Evolutionary conservation across 1,140 invertebrate genomes (phyloP), one percentile per base, ranked within the genome.

Genomic region (Pinna nobilis): DNA sequence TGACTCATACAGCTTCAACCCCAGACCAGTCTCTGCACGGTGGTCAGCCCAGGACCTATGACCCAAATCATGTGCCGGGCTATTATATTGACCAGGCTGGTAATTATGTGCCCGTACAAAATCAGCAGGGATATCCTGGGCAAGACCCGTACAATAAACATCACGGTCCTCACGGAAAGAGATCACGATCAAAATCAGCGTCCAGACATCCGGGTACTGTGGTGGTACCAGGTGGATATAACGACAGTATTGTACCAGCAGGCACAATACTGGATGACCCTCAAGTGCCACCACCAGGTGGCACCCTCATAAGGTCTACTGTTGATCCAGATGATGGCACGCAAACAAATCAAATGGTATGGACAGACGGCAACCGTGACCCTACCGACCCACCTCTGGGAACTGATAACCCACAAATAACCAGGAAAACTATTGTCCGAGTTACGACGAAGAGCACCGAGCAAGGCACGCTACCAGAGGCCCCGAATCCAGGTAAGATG

Each of bases 361-460:
- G 83, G 83, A 78, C 75, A 47, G 83, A 83, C 63, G 74, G 57
- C 2, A 78, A 78, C 32, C 74, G 74, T 41, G 81, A 84, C 50
- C 79, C 81, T 6, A 80, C 79, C 7, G 83, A 84, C 30, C 71
- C 68, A 18, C 67, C 47, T 23, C 66, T 59, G 11, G 72, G 72
- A 33, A 77, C 55, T 2, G 77, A 78, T 25, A 84, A 81, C 51
- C 81, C 81, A 28, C 79, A 80, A 49, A 79, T 84, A 11, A 82
- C 81, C 18, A 57, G 83, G 20, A 82, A 83, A 65, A 84, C 81
- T 28, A 76, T 82, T 20, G 81, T 76, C n/a, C 61, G 81, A n/a
- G 74, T 82, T 6, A 84, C 83, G n/a, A 79, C 83, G 9, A 74
- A 76, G 47, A 76, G 71, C 57, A 76, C 76, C 7, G 64, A 80